A percentile compares a stretch with the other conserved stretches of the same genome.
phyloP scores from a whole-genome alignment of 1,140 invertebrate genomes.

The Rhagoletis pomonella region DNA sequence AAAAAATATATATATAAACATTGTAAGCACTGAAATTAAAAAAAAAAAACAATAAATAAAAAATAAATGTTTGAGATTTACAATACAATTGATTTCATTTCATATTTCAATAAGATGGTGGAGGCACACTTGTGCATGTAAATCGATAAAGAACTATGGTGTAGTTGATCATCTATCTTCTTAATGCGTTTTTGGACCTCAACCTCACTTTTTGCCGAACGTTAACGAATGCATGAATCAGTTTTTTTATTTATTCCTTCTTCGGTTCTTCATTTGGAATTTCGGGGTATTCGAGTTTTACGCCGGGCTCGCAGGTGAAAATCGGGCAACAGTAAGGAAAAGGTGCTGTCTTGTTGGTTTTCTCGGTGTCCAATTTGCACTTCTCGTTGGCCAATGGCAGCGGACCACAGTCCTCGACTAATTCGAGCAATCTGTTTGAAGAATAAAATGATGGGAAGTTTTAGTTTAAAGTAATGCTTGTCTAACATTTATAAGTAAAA shows the following conservation, averaged over 20 bases:
- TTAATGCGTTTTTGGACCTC: no score
- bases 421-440: slow-evolving; percentile 81
- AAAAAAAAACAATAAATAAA: no score
- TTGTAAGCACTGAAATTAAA: no score
- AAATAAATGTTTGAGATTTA: no score
- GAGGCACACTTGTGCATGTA: not conserved
- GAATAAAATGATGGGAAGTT: not conserved
- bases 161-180: not conserved
- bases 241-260: slow-evolving; percentile 60
- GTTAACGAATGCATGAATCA: not conserved
- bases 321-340: slow-evolving; percentile 90
- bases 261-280: slow-evolving; percentile 79
- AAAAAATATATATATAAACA: no score
- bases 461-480: not conserved
- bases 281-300: slow-evolving; percentile 89
- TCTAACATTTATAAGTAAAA: not conserved
- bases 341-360: slow-evolving; percentile 89
- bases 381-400: slow-evolving; percentile 89
- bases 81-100: slow-evolving; percentile 1
- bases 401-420: slow-evolving; percentile 91
- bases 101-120: not conserved
- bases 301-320: slow-evolving; percentile 89
- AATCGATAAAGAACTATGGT: not conserved
- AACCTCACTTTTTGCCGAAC: no score
- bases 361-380: slow-evolving; percentile 88